These are phyloP conservation scores for Omphaloscelis lunosa DNA, from an alignment of 2,888 invertebrate genomes.

Conservation along the genomic window DNA sequence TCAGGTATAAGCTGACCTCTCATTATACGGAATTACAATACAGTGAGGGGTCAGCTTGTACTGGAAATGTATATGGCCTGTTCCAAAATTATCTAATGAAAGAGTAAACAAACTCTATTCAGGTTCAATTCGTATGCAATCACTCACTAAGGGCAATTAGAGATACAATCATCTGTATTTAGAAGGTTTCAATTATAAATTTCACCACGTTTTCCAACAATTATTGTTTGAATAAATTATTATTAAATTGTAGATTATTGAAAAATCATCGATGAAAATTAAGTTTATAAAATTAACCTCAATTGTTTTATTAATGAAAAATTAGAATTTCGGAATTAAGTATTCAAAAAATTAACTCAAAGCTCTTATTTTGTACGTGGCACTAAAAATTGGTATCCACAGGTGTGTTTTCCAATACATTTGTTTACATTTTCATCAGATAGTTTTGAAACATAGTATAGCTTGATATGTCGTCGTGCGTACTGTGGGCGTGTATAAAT, in stretches of 20 bases:
- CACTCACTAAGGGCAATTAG: neutral
- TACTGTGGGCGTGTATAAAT: constrained; percentile 55
- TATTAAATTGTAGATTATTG: too few relatives aligned
- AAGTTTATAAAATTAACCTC: neutral
- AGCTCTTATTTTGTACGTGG: neutral
- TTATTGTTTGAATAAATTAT: neutral
- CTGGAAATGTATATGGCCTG: neutral
- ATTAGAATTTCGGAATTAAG: neutral
- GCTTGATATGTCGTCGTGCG: constrained; percentile 6
- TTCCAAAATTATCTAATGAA: neutral
- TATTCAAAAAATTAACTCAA: neutral
- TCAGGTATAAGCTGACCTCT: neutral
- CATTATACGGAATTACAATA: neutral
- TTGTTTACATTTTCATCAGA: neutral
- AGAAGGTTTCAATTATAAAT: neutral
- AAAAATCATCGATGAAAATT: neutral
- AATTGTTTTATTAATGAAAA: neutral
- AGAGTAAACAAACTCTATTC: neutral
- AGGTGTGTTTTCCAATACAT: neutral
- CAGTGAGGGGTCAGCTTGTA: neutral
- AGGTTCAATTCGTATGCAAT: neutral
- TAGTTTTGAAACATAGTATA: neutral
- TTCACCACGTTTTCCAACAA: neutral
- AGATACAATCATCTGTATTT: neutral
- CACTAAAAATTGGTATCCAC: neutral